Evolutionary conservation across 1,140 invertebrate genomes (phyloP).

Genomic region (Venturia canescens): DNA sequence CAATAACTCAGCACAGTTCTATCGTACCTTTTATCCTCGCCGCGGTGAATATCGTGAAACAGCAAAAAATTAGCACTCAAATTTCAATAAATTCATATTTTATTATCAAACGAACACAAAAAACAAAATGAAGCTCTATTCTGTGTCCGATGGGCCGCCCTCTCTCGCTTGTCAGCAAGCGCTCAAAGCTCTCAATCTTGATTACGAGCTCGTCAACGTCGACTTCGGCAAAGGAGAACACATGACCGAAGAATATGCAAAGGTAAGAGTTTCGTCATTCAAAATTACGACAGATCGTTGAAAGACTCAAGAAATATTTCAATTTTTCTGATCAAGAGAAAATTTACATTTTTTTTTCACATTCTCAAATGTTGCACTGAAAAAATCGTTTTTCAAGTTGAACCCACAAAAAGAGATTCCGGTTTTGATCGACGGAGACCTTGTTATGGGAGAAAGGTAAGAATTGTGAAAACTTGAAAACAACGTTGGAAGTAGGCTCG

Average conservation of each 20-base stretch:
- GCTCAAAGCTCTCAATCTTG: constrained; percentile 80
- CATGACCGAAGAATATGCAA: constrained; percentile 82
- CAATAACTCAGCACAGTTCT: neutral
- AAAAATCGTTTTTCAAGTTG: constrained; percentile 76
- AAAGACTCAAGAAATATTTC: neutral
- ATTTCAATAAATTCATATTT: neutral
- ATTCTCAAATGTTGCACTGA: neutral
- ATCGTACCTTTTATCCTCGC: no score
- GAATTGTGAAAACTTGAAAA: neutral
- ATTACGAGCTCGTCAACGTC: constrained; percentile 82
- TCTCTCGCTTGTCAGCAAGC: constrained; percentile 84
- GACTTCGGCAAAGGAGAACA: constrained; percentile 84
- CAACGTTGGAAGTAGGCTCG: no score
- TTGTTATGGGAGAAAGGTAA: constrained; percentile 83
- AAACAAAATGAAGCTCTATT: constrained; percentile 81
- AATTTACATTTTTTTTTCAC: constrained; percentile 17
- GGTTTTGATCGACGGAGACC: constrained; percentile 84
- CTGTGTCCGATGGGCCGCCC: constrained; percentile 85
- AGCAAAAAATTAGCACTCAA: neutral
- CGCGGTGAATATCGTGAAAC: no score
- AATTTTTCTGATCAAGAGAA: neutral
- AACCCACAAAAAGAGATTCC: constrained; percentile 90
- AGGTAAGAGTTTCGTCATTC: constrained; percentile 74
- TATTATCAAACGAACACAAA: neutral
- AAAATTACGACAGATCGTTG: neutral